Evolutionary conservation across 2,797 vertebrate genomes (phyloP), one percentile per base, ranked within the genome.

Genomic region (Macropodus opercularis): DNA sequence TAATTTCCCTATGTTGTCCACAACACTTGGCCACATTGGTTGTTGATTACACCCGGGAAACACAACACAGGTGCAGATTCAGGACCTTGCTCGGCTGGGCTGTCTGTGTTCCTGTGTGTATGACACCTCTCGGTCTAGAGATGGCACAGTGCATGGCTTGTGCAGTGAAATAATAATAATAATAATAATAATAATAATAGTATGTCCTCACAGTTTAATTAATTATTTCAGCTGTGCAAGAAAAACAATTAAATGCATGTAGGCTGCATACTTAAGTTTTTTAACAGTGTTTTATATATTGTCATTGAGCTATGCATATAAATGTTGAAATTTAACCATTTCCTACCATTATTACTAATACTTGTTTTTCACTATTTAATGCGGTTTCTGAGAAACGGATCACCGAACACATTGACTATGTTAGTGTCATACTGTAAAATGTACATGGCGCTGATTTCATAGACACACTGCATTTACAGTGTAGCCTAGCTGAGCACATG

Each of bases 401-500:
- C 21, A 19, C 12, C 41, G 49, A 21, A 40, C 8, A 34, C 19
- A 47, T 5, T n/a, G n/a, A n/a, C 9, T n/a, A 15, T 11, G 17
- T 12, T 50, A 11, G 29, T 23, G 12, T 23, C 13, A 34, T 18
- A 5, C 22, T 27, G 46, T 39, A 54, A 49, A 51, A 27, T 32
- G 18, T 15, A 17, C 32, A 50, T 6, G 23, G 9, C 5, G 39
- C 2, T 41, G 13, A 29, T 41, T 21, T 2, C 15, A 29, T 22
- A 36, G 9, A 5, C 32, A 27, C 11, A 32, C 11, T 21, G 2
- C 12, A 17, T 31, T 36, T 62, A 19, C 7, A 43, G 12, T 14
- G n/a, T 46, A 54, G 29, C 51, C 41, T 41, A 11, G 44, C 55
- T 46, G 21, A 17, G 27, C n/a, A 36, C 18, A 39, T 24, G 13